Evolutionary conservation across 1,140 invertebrate species (phyloP).

Genomic region (Zaprionus tsacasi): DNA sequence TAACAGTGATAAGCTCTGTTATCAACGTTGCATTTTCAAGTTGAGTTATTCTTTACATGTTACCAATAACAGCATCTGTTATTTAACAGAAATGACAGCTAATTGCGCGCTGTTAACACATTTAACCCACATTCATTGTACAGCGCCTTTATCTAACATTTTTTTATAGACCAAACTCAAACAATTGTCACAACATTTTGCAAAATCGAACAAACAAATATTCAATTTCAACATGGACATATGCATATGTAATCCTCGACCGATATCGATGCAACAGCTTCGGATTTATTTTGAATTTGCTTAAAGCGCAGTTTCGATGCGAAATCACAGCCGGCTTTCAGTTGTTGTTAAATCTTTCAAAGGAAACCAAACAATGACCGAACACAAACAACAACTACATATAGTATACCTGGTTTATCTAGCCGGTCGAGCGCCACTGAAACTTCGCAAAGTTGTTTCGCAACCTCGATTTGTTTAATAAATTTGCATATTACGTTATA

Average conservation of each 20-base stretch:
- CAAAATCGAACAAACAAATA: background rate
- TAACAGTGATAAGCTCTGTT: too few relatives aligned
- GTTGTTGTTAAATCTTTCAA: conserved; percentile 7
- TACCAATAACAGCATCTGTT: background rate
- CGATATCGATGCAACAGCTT: background rate
- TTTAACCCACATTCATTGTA: background rate
- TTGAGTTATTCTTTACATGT: too few relatives aligned
- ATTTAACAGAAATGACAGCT: background rate
- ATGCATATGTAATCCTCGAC: conserved; percentile 19
- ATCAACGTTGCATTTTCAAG: too few relatives aligned
- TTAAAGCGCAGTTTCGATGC: conserved; percentile 6
- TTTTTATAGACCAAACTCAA: background rate
- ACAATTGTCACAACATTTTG: background rate
- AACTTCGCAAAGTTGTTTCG: conserved; percentile 33
- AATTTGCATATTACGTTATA: conserved; percentile 72
- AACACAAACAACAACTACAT: background rate
- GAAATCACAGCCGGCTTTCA: conserved; percentile 1
- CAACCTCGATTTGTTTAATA: conserved; percentile 69
- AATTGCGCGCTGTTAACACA: background rate
- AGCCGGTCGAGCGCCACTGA: conserved; percentile 9
- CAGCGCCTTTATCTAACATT: background rate
- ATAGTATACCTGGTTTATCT: background rate
- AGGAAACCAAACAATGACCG: conserved; percentile 3
- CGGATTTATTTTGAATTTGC: background rate
- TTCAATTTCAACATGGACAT: conserved; percentile 4